Evolutionary conservation across 1,140 invertebrate species (phyloP).

Genomic region (Mya arenaria): DNA sequence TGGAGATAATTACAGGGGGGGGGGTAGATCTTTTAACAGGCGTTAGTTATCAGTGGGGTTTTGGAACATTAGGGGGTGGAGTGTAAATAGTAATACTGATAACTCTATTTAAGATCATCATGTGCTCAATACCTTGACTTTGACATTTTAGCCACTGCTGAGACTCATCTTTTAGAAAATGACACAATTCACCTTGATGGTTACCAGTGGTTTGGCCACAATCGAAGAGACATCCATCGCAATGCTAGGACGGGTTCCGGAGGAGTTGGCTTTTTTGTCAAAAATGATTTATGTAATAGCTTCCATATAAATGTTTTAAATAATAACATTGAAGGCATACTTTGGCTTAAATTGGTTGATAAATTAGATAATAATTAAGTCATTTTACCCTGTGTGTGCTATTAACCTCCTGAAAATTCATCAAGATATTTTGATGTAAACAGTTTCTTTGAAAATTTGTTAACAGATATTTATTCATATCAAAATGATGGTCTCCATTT

Average conservation of each 20-base stretch:
- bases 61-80: background rate
- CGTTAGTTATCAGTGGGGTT: background rate
- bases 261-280: constrained; percentile 40
- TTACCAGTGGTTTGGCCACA: constrained; percentile 43
- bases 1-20: too few relatives aligned
- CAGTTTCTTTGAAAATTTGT: background rate
- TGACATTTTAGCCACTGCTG: constrained; percentile 35
- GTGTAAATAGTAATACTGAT: constrained; percentile 12
- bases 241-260: constrained; percentile 32
- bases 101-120: background rate
- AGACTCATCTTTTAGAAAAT: constrained; percentile 13
- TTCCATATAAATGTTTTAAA: constrained; percentile 54
- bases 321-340: constrained; percentile 61
- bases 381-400: constrained; percentile 14
- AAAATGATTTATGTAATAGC: constrained; percentile 24
- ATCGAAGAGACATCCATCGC: constrained; percentile 24
- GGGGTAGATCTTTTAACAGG: too few relatives aligned
- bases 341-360: background rate
- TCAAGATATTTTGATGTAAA: background rate
- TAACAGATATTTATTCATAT: constrained; percentile 2
- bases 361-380: background rate
- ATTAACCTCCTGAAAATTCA: constrained; percentile 20
- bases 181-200: constrained; percentile 7
- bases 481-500: constrained; percentile 2
- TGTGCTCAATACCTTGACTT: constrained; percentile 21